Evolutionary conservation across 2,888 invertebrate genomes (phyloP), one percentile per base, ranked within the genome.

Genomic region (Andrena fulva): DNA sequence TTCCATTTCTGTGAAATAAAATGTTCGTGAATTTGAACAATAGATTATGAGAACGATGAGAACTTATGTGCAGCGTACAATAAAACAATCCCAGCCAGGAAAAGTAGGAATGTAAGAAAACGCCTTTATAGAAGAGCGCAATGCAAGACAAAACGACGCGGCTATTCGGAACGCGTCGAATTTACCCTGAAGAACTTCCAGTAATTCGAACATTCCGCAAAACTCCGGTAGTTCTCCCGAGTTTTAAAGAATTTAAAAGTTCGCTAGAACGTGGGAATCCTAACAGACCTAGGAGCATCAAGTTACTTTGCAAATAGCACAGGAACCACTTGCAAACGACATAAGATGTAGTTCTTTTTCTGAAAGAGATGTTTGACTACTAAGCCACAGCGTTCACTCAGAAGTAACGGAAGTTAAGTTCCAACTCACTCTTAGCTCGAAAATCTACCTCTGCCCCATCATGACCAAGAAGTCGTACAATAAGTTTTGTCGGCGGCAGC

Each of bases 241-340:
- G 62, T 67, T 16, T 12, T 27, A 59, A 60, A 60, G 80, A 80
- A 80, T 80, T 80, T 80, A 66, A 71, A 80, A 80, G 70, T 80
- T 71, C 33, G n/a, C 60, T 8, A 5, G 33, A 54, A 35, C 60
- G 27, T n/a, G 33, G 71, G 16, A 60, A 71, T 64, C 31, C 66
- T 71, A 80, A 66, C 70, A 60, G 31, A n/a, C 31, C 29, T 60
- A n/a, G 31, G 29, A 60, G 29, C 60, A 59, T 29, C 59, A 20
- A 16, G 20, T 52, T 16, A 29, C 60, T 20, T 33, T 33, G n/a
- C 3, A 33, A 16, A 33, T 33, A 20, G 20, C n/a, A 62, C 20
- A 10, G 20, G 10, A 35, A 33, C 3, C 33, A n/a, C 10, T 33
- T 62, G n/a, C 10, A 35, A 33, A 20, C 20, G 31, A 60, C 29